These are phyloP conservation scores for Torymus tubicola DNA, from an alignment of 2,888 invertebrate genomes.

Conservation along the genomic window DNA sequence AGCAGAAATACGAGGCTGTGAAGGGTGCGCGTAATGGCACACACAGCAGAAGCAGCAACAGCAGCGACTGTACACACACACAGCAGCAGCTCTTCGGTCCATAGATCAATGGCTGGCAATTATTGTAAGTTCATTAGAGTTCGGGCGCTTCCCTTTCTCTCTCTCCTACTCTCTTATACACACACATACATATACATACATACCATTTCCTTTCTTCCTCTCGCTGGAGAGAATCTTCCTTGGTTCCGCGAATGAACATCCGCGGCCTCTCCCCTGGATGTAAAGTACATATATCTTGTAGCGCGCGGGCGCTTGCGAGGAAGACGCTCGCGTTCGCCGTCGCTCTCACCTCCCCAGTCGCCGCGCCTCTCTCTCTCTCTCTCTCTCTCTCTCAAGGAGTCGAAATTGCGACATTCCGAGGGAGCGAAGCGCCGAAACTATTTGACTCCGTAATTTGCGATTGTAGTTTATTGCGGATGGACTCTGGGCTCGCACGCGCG, in stretches of 20 bases:
- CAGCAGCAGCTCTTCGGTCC: conserved; percentile 69
- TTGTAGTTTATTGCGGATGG: conserved; percentile 73
- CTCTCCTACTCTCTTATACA: no score
- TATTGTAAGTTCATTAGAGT: conserved; percentile 76
- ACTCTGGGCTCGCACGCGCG: conserved; percentile 28
- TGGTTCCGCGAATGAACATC: conserved; percentile 36
- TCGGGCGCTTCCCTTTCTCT: conserved; percentile 36
- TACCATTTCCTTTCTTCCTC: conserved; percentile 47
- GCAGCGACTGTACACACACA: neutral
- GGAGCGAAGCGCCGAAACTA: conserved; percentile 75
- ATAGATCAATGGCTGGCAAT: conserved; percentile 76
- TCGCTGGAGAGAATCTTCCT: conserved; percentile 27
- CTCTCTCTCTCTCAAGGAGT: conserved; percentile 58
- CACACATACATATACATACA: no score
- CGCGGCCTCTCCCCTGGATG: conserved; percentile 43
- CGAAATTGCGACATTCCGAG: conserved; percentile 76
- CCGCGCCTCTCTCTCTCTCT: neutral
- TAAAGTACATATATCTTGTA: conserved; percentile 64
- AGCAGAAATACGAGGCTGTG: conserved; percentile 58
- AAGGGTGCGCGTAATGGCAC: conserved; percentile 65
- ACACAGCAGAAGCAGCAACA: no score
- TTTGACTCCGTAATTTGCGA: conserved; percentile 77
- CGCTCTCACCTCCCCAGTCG: neutral
- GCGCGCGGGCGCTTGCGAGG: conserved; percentile 53
- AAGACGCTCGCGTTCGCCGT: conserved; percentile 15